Base-by-base conservation (phyloP, 2,797 vertebrate species). In the Pteropus rufus region DNA sequence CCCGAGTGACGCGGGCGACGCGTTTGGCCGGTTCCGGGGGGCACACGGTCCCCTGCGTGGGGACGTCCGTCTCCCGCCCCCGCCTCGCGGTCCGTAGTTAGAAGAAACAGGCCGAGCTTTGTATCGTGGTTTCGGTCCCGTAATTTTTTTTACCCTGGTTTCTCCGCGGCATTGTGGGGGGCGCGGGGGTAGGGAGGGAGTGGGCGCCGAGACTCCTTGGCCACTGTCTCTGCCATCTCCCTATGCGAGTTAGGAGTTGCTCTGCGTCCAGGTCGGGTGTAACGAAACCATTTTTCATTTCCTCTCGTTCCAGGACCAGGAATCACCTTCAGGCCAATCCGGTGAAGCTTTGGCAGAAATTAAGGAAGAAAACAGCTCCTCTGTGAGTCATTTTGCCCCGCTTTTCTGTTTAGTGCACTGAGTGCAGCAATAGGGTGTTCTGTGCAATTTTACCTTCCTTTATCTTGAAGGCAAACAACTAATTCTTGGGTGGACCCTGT, bases 291-390 rank as follows among this genome's bases (percentile, higher is more conserved):
- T 80, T 77, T 75, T 81, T 93, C 93, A 15, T 96, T 77, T 95
- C 19, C 64, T 97, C 91, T 77, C 39, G 62, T 95, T 91, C 83
- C 90, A 98, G 98, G 97, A 82, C 39, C 52, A 39, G 64, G 44
- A 92, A 75, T 88, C 46, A 31, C 16, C 92, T 97, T 96, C 93
- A 95, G 92, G 95, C 96, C 96, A 49, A 64, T 95, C 96, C 97
- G 96, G 95, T 95, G 97, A 98, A 97, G 93, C 96, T 94, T 98
- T 97, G 98, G 95, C 97, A 97, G 93, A 97, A 96, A 88, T 96
- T 97, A 88, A 34, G 97, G 82, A 98, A 96, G 97, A 97, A 97
- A 97, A 91, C 88, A 49, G 93, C 94, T 97, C 83, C 46, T 96
- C 98, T 98, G 98, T 98, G 98, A 98, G 97, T 92, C 94, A 96